A percentile compares a stretch with the other conserved stretches of the same genome.
These are phyloP conservation scores for Rhea americana DNA, from an alignment of 2,113 vertebrate genomes.

Conservation along the genomic window DNA sequence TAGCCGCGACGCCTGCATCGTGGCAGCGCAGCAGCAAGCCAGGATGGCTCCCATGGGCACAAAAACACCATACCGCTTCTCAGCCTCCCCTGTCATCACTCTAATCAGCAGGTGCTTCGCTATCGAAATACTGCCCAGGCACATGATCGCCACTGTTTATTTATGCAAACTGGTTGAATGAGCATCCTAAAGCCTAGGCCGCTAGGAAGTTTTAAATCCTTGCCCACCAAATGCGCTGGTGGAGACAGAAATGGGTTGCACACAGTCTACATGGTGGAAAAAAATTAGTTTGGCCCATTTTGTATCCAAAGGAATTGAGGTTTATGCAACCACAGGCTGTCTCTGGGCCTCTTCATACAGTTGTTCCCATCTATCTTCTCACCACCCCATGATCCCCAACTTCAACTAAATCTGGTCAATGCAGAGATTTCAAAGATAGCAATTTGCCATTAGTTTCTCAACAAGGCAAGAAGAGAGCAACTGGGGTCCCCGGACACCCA, in stretches of 20 bases:
- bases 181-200: neutral
- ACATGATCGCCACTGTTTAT: neutral
- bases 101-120: neutral
- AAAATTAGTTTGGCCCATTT: neutral
- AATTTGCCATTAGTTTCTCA: neutral
- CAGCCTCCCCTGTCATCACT: rapidly evolving
- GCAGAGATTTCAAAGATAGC: neutral
- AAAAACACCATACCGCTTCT: neutral
- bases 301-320: neutral
- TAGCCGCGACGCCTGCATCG: rapidly evolving
- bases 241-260: neutral
- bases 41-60: neutral
- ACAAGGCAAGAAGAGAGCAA: neutral
- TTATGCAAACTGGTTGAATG: neutral
- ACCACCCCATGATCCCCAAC: neutral
- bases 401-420: neutral
- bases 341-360: neutral
- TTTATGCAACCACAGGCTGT: neutral
- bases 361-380: neutral
- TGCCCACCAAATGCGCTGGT: neutral
- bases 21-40: rapidly evolving
- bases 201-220: neutral
- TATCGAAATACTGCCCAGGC: rapidly evolving
- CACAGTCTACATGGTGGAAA: neutral
- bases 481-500: rapidly evolving